These are phyloP conservation scores for Trichonephila clavata DNA, from an alignment of 1,140 invertebrate genomes.

Conservation along the genomic window DNA sequence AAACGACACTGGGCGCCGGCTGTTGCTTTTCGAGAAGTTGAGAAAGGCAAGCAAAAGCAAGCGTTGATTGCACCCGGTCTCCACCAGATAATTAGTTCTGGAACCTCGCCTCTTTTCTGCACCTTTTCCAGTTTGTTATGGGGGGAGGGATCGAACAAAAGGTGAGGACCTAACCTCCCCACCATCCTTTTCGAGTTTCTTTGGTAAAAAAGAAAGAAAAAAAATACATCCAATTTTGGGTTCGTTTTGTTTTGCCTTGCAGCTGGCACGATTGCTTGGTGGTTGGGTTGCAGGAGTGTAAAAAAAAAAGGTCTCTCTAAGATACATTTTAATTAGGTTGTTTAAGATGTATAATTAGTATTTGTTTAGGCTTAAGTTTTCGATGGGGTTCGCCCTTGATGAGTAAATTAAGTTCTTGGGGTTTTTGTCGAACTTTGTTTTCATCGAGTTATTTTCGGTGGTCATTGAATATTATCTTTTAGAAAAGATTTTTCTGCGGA, in stretches of 20 bases:
- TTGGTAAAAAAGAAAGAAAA: not conserved
- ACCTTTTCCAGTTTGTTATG: not conserved
- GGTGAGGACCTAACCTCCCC: not conserved
- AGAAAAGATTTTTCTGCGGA: not conserved
- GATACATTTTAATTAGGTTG: constrained; percentile 65
- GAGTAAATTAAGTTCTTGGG: constrained; percentile 38
- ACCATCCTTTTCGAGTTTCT: not conserved
- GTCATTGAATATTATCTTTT: not conserved
- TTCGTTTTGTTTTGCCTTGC: constrained; percentile 18
- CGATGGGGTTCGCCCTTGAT: not conserved
- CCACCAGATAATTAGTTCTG: constrained; percentile 31
- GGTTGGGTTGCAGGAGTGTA: not conserved
- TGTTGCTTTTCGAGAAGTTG: constrained; percentile 33
- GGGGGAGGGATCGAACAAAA: constrained; percentile 15
- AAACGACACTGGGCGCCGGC: constrained; percentile 57
- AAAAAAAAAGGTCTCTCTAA: not conserved
- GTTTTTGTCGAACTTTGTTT: constrained; percentile 17
- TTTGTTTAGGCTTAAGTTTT: constrained; percentile 31
- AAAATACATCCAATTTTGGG: constrained; percentile 31
- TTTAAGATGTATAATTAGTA: constrained; percentile 69
- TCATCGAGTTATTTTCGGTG: not conserved
- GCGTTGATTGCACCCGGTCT: constrained; percentile 18
- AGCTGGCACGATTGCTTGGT: constrained; percentile 2
- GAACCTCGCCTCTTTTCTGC: constrained; percentile 18
- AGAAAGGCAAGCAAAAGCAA: constrained; percentile 26